Conservation (phyloP, 2,888 invertebrate species). For the Pammene fasciana region DNA sequence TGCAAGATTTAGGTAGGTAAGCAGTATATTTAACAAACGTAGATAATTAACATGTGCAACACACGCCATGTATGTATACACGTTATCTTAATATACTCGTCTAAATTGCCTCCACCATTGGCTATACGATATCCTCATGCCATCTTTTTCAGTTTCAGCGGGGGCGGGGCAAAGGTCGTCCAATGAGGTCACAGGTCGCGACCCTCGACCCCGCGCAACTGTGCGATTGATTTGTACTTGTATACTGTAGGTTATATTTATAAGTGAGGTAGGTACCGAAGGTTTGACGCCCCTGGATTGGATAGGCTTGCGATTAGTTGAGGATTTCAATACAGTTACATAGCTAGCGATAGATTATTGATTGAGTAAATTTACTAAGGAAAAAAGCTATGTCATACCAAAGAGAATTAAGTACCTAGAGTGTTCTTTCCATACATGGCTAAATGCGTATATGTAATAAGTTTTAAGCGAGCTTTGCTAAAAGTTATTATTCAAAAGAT, state of each 20-base stretch:
- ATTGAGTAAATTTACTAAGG: not conserved
- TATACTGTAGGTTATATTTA: conserved; percentile 13
- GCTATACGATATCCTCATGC: conserved; percentile 49
- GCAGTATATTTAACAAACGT: no score
- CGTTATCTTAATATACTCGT: conserved; percentile 18
- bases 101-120: conserved; percentile 29
- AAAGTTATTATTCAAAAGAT: no score
- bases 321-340: not conserved
- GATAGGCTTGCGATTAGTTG: conserved; percentile 15
- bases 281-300: conserved; percentile 58
- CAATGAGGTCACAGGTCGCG: conserved; percentile 81
- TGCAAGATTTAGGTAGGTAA: no score
- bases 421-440: no score
- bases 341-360: not conserved
- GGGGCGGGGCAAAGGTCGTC: conserved; percentile 79
- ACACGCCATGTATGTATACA: not conserved
- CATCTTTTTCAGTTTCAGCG: conserved; percentile 54
- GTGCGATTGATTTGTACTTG: conserved; percentile 59
- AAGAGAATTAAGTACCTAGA: no score
- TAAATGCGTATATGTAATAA: no score
- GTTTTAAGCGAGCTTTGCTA: no score
- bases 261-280: conserved; percentile 45
- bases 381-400: no score
- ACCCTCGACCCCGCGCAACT: conserved; percentile 68
- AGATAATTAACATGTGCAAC: no score